Percentiles rank a stretch among this genome's conserved stretches.
These are phyloP conservation scores for Capricornis sumatraensis DNA, from an alignment of 2,113 vertebrate genomes.

Conservation along the genomic window DNA sequence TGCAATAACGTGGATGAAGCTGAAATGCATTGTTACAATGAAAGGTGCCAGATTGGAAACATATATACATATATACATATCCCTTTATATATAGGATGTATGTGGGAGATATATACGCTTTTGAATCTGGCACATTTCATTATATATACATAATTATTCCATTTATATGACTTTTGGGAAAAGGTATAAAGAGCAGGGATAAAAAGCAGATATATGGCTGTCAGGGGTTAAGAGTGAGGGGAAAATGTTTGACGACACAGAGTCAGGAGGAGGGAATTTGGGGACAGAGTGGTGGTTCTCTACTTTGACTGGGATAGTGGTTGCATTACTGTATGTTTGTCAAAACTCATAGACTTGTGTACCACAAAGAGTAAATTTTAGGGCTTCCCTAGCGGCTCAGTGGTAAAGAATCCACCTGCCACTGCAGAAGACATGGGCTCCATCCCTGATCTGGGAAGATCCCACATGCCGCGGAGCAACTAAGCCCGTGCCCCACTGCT, in stretches of 20 bases:
- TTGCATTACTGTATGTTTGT: background rate
- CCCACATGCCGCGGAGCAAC: background rate
- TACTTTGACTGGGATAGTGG: background rate
- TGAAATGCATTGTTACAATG: background rate
- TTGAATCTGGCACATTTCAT: background rate
- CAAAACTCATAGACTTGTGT: background rate
- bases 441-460: background rate
- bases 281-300: background rate
- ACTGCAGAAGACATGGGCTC: background rate
- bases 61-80: background rate
- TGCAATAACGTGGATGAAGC: background rate
- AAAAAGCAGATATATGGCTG: background rate
- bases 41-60: background rate
- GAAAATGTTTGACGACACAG: background rate
- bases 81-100: background rate
- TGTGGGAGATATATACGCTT: background rate
- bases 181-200: background rate
- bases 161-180: background rate
- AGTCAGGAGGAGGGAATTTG: no score
- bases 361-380: background rate
- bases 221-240: no score
- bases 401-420: background rate
- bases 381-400: background rate
- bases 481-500: background rate
- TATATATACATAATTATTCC: background rate